Conservation (phyloP, 2,797 vertebrate genomes). For the Decapterus maruadsi region DNA sequence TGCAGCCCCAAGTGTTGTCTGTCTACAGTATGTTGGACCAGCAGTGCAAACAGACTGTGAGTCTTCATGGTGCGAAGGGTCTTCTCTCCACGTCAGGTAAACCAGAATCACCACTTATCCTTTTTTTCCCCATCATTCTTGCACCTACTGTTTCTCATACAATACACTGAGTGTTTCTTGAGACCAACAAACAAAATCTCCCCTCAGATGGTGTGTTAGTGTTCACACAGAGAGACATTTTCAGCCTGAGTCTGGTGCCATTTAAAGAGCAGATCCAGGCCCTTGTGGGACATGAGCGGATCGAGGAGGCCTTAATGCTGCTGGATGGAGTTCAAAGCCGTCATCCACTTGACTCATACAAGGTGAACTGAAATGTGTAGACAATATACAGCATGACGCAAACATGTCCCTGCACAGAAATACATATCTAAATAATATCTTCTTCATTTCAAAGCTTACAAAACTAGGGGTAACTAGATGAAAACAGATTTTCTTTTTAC, state of each 20-base stretch:
- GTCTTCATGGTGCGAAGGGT: constrained; percentile 66
- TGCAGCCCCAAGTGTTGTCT: constrained; percentile 72
- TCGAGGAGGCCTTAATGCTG: constrained; percentile 77
- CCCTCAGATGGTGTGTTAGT: constrained; percentile 76
- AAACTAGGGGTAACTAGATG: not conserved
- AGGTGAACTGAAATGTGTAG: constrained; percentile 59
- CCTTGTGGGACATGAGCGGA: constrained; percentile 67
- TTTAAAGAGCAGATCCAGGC: constrained; percentile 77
- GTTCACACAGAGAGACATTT: constrained; percentile 78
- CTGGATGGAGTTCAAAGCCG: constrained; percentile 72
- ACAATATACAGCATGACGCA: not conserved
- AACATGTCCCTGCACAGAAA: constrained; percentile 11
- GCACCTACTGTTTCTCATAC: constrained; percentile 24
- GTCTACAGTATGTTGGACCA: constrained; percentile 84
- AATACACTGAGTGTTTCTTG: constrained; percentile 30
- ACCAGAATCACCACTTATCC: constrained; percentile 27
- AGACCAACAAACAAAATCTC: constrained; percentile 47
- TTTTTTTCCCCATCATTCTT: constrained; percentile 45
- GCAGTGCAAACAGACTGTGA: constrained; percentile 78
- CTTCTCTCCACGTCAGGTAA: constrained; percentile 77
- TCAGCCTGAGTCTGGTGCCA: constrained; percentile 72
- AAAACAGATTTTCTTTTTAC: constrained; percentile 9
- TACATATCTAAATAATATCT: not conserved
- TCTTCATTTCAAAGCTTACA: not conserved
- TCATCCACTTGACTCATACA: constrained; percentile 61